A percentile compares a stretch with the other conserved stretches of the same genome.
Evolutionary conservation across 2,888 invertebrate species (phyloP).

Genomic region (Mesopsocus fuscifrons): DNA sequence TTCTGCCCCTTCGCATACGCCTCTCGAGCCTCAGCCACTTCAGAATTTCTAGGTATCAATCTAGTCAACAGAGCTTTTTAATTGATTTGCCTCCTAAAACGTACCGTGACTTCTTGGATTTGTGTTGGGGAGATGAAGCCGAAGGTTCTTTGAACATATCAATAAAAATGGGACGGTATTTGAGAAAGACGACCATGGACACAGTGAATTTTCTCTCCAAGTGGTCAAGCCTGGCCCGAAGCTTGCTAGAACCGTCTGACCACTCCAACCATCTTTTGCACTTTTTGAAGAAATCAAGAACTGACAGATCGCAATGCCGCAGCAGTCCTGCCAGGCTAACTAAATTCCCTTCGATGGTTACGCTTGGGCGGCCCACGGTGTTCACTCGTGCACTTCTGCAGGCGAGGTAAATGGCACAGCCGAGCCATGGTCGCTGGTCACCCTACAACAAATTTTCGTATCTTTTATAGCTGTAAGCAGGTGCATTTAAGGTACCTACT

Average conservation of each 20-base stretch:
- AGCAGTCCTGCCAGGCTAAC: slow-evolving; percentile 81
- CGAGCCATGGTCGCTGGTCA: slow-evolving; percentile 79
- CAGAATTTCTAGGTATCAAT: no score
- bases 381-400: slow-evolving; percentile 64
- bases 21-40: no score
- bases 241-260: slow-evolving; percentile 69
- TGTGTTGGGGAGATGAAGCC: slow-evolving; percentile 33
- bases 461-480: no score
- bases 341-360: slow-evolving; percentile 70
- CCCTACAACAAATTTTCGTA: slow-evolving; percentile 53
- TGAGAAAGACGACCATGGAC: slow-evolving; percentile 82
- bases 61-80: no score
- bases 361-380: slow-evolving; percentile 50
- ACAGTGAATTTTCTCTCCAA: slow-evolving; percentile 84
- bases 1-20: no score
- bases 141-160: slow-evolving; percentile 64
- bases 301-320: slow-evolving; percentile 70
- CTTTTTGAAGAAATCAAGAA: slow-evolving; percentile 86
- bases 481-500: neutral
- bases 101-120: slow-evolving; percentile 40
- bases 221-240: slow-evolving; percentile 61
- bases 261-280: slow-evolving; percentile 92
- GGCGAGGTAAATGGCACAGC: slow-evolving; percentile 82
- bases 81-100: no score
- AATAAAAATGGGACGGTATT: slow-evolving; percentile 72